A percentile compares a stretch with the other conserved stretches of the same genome.
These are phyloP conservation scores for Lonchura striata DNA, from an alignment of 2,113 vertebrate species.

Conservation along the genomic window DNA sequence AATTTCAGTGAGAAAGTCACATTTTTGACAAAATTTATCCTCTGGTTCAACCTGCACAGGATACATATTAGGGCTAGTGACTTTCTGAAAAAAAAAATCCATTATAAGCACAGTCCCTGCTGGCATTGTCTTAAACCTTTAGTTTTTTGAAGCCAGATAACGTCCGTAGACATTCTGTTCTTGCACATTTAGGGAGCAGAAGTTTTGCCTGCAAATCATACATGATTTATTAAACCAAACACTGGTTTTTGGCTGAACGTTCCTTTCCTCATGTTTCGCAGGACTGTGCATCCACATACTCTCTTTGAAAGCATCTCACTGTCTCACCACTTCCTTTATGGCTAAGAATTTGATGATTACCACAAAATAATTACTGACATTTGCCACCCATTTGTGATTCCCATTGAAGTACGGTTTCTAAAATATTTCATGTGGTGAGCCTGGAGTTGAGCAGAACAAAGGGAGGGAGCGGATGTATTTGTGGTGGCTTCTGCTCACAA, in stretches of 20 bases:
- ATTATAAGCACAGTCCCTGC: not conserved
- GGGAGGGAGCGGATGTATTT: not conserved
- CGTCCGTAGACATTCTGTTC: not conserved
- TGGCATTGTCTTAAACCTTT: not conserved
- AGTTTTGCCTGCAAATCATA: not conserved
- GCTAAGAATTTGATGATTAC: not conserved
- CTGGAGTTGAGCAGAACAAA: not conserved
- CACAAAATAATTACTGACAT: conserved; percentile 27
- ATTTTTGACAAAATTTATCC: not conserved
- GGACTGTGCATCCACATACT: not conserved
- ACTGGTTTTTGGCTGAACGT: not conserved
- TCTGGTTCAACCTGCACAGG: not conserved
- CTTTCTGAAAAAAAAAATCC: not conserved
- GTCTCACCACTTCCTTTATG: conserved; percentile 20
- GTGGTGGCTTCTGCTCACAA: not conserved
- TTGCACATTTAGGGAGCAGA: not conserved
- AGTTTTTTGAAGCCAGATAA: not conserved
- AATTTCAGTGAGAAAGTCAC: not conserved
- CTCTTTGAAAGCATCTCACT: not conserved
- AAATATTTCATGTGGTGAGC: not conserved
- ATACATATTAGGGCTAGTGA: not conserved
- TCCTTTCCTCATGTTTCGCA: not conserved
- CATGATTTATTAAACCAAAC: not conserved
- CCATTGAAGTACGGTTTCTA: not conserved
- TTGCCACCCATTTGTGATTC: not conserved